Evolutionary conservation across 1,140 invertebrate genomes (phyloP).

Genomic region (Drosophila orena): DNA sequence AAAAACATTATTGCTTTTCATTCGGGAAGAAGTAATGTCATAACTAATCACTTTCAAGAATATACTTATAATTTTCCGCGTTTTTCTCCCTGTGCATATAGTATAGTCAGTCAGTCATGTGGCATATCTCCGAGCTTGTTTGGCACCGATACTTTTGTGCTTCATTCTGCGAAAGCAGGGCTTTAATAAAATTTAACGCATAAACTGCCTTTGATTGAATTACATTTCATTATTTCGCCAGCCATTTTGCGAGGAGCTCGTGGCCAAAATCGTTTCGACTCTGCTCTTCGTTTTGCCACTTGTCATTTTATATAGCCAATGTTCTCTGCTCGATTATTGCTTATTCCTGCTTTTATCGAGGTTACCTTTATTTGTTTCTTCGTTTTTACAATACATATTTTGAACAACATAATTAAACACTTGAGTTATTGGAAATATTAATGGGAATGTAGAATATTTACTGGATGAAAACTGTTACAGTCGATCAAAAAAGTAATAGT

Average conservation of each 20-base stretch:
- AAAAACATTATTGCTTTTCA: too few relatives aligned
- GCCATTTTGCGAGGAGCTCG: constrained; percentile 11
- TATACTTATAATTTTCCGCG: neutral
- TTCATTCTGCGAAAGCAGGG: constrained; percentile 2
- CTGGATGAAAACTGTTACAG: too few relatives aligned
- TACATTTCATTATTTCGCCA: constrained; percentile 38
- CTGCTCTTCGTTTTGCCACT: constrained; percentile 18
- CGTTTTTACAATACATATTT: neutral
- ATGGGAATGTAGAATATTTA: neutral
- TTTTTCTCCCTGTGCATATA: neutral
- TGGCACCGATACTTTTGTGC: constrained; percentile 28
- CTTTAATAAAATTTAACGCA: constrained; percentile 51
- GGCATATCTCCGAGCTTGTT: constrained; percentile 8
- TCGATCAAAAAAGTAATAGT: too few relatives aligned
- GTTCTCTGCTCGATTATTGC: neutral
- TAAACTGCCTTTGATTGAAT: constrained; percentile 66
- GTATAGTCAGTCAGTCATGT: too few relatives aligned
- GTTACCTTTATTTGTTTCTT: constrained; percentile 19
- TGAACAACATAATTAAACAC: constrained; percentile 8
- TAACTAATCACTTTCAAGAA: too few relatives aligned
- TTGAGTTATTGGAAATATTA: constrained; percentile 4
- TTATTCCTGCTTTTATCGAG: too few relatives aligned
- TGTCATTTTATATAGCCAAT: constrained; percentile 41
- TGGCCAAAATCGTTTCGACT: constrained; percentile 13
- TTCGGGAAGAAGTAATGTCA: too few relatives aligned